These are phyloP conservation scores for Pollimyrus isidori DNA, from an alignment of 2,113 vertebrate genomes.

Conservation along the genomic window DNA sequence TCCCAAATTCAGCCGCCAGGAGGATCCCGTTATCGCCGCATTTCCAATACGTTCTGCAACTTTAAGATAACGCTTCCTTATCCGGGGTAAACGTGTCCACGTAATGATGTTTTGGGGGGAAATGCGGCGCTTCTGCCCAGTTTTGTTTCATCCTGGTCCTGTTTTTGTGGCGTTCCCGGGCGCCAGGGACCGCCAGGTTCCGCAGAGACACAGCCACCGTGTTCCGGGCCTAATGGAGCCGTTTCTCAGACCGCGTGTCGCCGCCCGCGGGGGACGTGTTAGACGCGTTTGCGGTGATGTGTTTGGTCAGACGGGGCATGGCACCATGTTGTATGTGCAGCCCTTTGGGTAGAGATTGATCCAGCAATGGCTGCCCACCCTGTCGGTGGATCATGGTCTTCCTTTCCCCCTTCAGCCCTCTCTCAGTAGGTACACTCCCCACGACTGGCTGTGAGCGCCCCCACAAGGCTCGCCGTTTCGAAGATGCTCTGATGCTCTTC, in stretches of 20 bases:
- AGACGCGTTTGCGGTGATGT: not conserved
- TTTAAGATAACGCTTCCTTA: slow-evolving; percentile 4
- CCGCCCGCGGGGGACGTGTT: not conserved
- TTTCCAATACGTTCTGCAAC: slow-evolving; percentile 15
- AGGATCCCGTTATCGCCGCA: not conserved
- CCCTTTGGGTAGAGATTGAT: not conserved
- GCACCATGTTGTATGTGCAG: not conserved
- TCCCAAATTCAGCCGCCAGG: not conserved
- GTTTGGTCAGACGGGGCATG: not conserved
- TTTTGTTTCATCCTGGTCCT: not conserved
- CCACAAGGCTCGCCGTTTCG: not conserved
- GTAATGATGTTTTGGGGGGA: not conserved
- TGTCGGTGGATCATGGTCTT: not conserved
- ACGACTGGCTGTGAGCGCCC: not conserved
- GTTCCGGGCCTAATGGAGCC: not conserved
- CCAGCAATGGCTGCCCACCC: not conserved
- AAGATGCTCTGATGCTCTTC: not conserved
- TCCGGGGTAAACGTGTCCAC: not conserved
- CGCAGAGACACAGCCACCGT: not conserved
- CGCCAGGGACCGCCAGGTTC: not conserved
- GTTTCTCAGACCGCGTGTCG: not conserved
- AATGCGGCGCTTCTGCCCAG: too few relatives aligned
- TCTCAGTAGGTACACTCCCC: not conserved
- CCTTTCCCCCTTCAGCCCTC: not conserved
- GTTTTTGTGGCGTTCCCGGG: not conserved